Evolutionary conservation across 2,113 vertebrate genomes (phyloP).

Genomic region (Hypanus sabinus): DNA sequence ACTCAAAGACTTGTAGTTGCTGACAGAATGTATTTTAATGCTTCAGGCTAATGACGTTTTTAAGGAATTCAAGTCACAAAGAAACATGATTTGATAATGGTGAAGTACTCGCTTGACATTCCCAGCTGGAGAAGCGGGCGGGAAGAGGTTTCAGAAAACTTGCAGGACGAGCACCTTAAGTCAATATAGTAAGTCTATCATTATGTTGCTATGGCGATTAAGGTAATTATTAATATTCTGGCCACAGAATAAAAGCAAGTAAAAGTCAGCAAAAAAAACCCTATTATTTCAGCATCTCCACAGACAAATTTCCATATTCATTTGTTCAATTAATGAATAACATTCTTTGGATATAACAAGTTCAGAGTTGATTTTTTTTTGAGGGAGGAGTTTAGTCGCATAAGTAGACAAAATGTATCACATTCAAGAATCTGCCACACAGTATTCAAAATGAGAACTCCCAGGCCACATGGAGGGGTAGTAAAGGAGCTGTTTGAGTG

Average conservation of each 20-base stretch:
- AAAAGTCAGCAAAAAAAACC: not conserved
- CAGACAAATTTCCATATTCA: not conserved
- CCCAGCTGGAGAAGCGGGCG: not conserved
- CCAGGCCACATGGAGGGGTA: conserved; percentile 11
- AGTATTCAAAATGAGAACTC: not conserved
- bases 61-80: not conserved
- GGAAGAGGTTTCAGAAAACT: not conserved
- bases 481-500: not conserved
- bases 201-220: not conserved
- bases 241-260: not conserved
- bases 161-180: not conserved
- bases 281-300: not conserved
- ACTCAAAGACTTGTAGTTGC: not conserved
- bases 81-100: not conserved
- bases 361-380: not conserved
- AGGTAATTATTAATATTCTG: not conserved
- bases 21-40: not conserved
- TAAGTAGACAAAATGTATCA: not conserved
- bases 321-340: not conserved
- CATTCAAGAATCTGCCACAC: not conserved
- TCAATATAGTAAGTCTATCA: not conserved
- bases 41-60: not conserved
- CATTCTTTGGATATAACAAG: not conserved
- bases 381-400: not conserved
- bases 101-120: conserved; percentile 2